Percentiles rank a stretch among this genome's conserved stretches.
These are phyloP conservation scores for Parelbella ahira DNA, from an alignment of 2,888 invertebrate genomes.

Conservation along the genomic window DNA sequence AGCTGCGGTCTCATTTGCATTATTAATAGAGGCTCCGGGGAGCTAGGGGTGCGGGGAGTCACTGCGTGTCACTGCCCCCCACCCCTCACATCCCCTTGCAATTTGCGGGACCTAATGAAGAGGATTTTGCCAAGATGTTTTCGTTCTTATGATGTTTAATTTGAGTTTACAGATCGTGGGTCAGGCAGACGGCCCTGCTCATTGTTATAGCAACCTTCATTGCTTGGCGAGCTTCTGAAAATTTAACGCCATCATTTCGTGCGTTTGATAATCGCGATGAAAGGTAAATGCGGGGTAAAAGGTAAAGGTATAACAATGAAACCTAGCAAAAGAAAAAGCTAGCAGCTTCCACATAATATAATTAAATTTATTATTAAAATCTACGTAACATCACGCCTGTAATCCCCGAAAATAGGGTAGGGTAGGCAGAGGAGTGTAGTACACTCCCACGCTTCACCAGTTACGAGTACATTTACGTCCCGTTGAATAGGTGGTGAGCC, in stretches of 20 bases:
- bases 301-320: no score
- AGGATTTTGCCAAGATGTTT: conserved; percentile 77
- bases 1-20: conserved; percentile 80
- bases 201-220: conserved; percentile 68
- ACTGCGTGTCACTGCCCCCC: conserved; percentile 63
- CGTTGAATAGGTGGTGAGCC: no score
- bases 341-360: no score
- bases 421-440: no score
- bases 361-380: no score
- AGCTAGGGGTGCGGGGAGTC: conserved; percentile 37
- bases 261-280: no score
- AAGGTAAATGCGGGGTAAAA: no score
- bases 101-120: conserved; percentile 78
- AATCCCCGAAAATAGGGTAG: no score
- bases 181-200: conserved; percentile 57
- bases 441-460: no score
- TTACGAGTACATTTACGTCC: no score
- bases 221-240: conserved; percentile 12
- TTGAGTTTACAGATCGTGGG: conserved; percentile 74
- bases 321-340: no score
- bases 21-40: conserved; percentile 76
- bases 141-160: conserved; percentile 79
- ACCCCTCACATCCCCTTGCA: conserved; percentile 44
- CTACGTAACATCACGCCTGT: no score
- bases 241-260: neutral